phyloP scores from a whole-genome alignment of 2,113 vertebrate genomes.

The Notarius quadriscutis region DNA sequence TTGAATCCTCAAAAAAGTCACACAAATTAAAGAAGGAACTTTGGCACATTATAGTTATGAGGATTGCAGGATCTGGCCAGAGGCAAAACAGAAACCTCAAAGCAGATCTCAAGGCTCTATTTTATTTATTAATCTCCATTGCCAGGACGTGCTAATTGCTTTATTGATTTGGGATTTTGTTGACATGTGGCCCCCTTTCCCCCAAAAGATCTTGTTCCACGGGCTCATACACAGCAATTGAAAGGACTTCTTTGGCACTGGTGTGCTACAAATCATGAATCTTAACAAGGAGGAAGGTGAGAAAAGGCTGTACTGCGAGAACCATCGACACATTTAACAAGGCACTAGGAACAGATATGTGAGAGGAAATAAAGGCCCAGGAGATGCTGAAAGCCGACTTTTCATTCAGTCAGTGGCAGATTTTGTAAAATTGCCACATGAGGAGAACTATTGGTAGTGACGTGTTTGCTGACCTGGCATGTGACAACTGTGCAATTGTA shows the following conservation, averaged over 20 bases:
- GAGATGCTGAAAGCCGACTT: conserved; percentile 51
- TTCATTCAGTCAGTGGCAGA: conserved; percentile 22
- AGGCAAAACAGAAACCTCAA: conserved; percentile 52
- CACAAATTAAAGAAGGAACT: neutral
- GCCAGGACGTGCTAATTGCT: conserved; percentile 71
- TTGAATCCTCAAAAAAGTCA: neutral
- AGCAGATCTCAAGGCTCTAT: conserved; percentile 54
- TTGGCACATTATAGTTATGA: neutral
- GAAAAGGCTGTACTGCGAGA: conserved; percentile 44
- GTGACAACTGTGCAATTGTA: neutral
- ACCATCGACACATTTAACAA: conserved; percentile 42
- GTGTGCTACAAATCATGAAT: conserved; percentile 45
- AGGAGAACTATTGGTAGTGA: neutral
- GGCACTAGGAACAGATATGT: conserved; percentile 32
- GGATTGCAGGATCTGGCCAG: conserved; percentile 38
- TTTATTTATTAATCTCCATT: conserved; percentile 60
- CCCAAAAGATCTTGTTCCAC: conserved; percentile 37
- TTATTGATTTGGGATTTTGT: conserved; percentile 72
- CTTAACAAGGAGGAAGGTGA: conserved; percentile 48
- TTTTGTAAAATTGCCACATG: conserved; percentile 14
- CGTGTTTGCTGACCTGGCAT: neutral
- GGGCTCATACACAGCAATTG: conserved; percentile 30
- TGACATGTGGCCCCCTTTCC: conserved; percentile 37
- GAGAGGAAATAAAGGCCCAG: conserved; percentile 19
- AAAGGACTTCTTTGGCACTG: conserved; percentile 28